Conservation (phyloP, 2,888 invertebrate species). For the Drosophila macrothrix region DNA sequence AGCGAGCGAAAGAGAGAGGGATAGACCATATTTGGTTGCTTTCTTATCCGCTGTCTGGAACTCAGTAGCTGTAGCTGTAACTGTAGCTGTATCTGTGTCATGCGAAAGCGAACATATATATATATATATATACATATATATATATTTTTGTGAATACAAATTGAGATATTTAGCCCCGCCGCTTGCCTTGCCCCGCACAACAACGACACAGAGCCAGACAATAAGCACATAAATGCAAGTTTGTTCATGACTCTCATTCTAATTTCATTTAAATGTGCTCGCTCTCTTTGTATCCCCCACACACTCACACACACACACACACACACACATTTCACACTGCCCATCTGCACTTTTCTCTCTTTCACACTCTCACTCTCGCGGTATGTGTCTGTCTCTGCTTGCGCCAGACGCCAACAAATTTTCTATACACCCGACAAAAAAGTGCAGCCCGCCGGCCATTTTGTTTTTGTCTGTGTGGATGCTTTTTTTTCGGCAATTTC, state of each 20-base stretch:
- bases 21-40: slow-evolving; percentile 20
- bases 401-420: slow-evolving; percentile 20
- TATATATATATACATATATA: slow-evolving; percentile 13
- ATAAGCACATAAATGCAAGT: slow-evolving; percentile 35
- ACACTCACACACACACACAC: not conserved
- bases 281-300: not conserved
- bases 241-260: slow-evolving; percentile 71
- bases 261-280: slow-evolving; percentile 63
- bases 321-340: not conserved
- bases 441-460: slow-evolving; percentile 72
- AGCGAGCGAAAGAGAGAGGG: slow-evolving; percentile 1
- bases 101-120: slow-evolving; percentile 68
- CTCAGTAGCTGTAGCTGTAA: slow-evolving; percentile 17
- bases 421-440: slow-evolving; percentile 55
- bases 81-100: slow-evolving; percentile 67
- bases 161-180: slow-evolving; percentile 37
- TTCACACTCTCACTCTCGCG: slow-evolving; percentile 9
- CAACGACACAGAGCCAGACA: not conserved
- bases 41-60: slow-evolving; percentile 45
- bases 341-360: not conserved
- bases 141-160: slow-evolving; percentile 35
- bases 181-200: not conserved
- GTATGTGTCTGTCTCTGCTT: slow-evolving; percentile 10
- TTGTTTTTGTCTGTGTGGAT: slow-evolving; percentile 55
- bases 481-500: slow-evolving; percentile 64